Evolutionary conservation across 1,140 invertebrate species (phyloP).

Genomic region (Amphibalanus amphitrite): DNA sequence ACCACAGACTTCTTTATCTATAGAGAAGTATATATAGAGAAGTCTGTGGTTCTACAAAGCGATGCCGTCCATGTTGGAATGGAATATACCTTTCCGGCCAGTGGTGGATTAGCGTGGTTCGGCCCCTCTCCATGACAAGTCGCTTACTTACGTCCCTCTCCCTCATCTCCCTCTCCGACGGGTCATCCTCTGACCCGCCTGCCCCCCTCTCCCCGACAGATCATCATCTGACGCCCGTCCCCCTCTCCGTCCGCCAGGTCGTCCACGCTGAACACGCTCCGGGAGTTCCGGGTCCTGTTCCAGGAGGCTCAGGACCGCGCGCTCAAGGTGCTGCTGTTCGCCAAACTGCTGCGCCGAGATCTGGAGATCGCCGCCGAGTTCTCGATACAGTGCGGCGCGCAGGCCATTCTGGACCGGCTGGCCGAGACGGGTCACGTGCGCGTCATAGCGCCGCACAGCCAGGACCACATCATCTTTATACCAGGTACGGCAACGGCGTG

Average conservation of each 20-base stretch:
- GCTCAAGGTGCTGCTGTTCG: slow-evolving; percentile 57
- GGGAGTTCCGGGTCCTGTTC: slow-evolving; percentile 58
- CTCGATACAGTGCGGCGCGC: slow-evolving; percentile 22
- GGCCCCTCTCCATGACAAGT: no score
- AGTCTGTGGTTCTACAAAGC: no score
- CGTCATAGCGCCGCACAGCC: slow-evolving; percentile 26
- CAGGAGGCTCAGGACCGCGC: slow-evolving; percentile 57
- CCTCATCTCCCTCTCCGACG: no score
- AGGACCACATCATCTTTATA: slow-evolving; percentile 31
- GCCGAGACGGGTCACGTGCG: slow-evolving; percentile 27
- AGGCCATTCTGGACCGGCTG: slow-evolving; percentile 26
- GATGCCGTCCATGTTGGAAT: no score
- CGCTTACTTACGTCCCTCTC: no score
- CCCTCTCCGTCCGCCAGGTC: slow-evolving; percentile 27
- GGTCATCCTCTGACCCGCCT: no score
- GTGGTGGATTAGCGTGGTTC: no score
- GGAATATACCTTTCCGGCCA: no score
- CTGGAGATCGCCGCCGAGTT: slow-evolving; percentile 39
- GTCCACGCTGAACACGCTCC: slow-evolving; percentile 46
- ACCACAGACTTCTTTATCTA: slow-evolving; percentile 5
- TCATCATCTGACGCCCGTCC: slow-evolving; percentile 6
- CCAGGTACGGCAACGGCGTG: slow-evolving; percentile 22
- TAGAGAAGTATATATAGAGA: no score
- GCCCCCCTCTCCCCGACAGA: no score
- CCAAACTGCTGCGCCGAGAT: slow-evolving; percentile 52